Evolutionary conservation across 1,140 invertebrate species (phyloP).

Genomic region (Tetragnatha versicolor): DNA sequence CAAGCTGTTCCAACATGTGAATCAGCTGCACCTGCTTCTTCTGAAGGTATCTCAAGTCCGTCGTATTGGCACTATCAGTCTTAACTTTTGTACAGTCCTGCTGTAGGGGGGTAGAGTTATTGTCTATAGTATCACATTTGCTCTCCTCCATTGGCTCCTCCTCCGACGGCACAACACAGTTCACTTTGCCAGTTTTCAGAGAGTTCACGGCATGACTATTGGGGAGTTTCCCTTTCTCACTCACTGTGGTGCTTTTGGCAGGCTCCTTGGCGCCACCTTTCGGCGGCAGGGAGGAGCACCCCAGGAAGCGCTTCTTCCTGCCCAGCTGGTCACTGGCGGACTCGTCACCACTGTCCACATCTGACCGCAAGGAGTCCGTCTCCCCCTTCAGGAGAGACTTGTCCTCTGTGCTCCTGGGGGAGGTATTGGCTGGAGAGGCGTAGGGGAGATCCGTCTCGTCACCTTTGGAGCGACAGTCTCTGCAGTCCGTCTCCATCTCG

Average conservation of each 20-base stretch:
- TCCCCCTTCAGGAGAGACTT: not conserved
- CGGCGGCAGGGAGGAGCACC: constrained; percentile 6
- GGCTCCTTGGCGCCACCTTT: constrained; percentile 21
- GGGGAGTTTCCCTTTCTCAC: constrained; percentile 20
- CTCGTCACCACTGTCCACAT: constrained; percentile 41
- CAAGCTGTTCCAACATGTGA: constrained; percentile 61
- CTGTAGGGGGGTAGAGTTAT: constrained; percentile 28
- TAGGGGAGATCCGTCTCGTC: constrained; percentile 32
- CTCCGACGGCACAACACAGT: constrained; percentile 56
- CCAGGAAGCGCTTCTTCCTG: constrained; percentile 53
- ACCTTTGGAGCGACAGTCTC: constrained; percentile 31
- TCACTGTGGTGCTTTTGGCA: constrained; percentile 10
- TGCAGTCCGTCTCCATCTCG: constrained; percentile 28
- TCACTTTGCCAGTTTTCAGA: constrained; percentile 49
- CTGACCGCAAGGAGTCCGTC: constrained; percentile 13
- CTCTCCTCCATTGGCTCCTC: constrained; percentile 58
- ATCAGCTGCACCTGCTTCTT: constrained; percentile 62
- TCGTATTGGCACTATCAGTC: constrained; percentile 39
- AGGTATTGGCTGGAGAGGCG: constrained; percentile 2
- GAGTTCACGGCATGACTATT: constrained; percentile 2
- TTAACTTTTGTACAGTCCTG: constrained; percentile 49
- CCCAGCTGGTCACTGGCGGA: constrained; percentile 39
- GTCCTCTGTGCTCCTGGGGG: not conserved
- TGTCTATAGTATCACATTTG: constrained; percentile 57
- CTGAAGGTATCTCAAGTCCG: constrained; percentile 62